A percentile compares a stretch with the other conserved stretches of the same genome.
phyloP scores from a whole-genome alignment of 2,797 vertebrate genomes.

The Manis javanica region DNA sequence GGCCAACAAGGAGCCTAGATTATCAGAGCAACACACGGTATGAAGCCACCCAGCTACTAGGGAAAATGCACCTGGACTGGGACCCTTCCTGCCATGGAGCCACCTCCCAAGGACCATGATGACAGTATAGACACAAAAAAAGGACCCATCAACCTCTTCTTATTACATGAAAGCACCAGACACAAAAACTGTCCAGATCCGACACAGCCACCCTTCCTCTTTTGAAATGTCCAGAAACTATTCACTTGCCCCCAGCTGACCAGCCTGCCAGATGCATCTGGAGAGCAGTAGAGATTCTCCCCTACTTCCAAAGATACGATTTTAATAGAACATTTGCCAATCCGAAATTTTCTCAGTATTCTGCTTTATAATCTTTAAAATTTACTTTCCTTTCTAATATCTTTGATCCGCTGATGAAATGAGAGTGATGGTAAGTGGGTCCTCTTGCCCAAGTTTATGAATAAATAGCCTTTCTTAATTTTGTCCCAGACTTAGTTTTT shows the following conservation, averaged over 20 bases:
- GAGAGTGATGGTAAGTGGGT: neutral
- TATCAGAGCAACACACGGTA: neutral
- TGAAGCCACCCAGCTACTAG: neutral
- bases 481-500: neutral
- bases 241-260: neutral
- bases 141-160: neutral
- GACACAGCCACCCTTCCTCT: neutral
- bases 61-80: neutral
- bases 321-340: neutral
- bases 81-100: neutral
- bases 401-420: neutral
- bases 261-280: neutral
- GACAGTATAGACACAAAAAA: neutral
- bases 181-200: neutral
- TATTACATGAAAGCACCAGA: neutral
- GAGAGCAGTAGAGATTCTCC: neutral
- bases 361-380: neutral
- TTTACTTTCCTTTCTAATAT: neutral
- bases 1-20: neutral
- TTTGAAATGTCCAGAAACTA: neutral
- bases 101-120: neutral
- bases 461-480: conserved; percentile 15
- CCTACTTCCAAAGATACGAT: neutral
- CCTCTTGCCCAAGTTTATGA: conserved; percentile 32
- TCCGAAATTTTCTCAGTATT: conserved; percentile 5